phyloP scores from a whole-genome alignment of 2,113 vertebrate genomes.

The Nyctereutes procyonoides region DNA sequence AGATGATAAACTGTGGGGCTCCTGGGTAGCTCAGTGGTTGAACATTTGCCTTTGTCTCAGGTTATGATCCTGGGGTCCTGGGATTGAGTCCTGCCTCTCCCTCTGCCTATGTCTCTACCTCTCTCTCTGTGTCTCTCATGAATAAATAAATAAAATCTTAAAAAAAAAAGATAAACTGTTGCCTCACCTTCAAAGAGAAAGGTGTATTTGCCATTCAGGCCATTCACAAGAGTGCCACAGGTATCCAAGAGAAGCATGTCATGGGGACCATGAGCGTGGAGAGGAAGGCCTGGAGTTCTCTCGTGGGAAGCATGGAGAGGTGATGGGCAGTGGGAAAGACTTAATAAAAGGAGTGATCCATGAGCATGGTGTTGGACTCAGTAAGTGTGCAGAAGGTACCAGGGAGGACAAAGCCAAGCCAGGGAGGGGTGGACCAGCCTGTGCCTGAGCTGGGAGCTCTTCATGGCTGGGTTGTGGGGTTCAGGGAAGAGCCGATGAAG shows the following conservation, averaged over 20 bases:
- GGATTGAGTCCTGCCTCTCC: too few species aligned
- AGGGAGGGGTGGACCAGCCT: background rate
- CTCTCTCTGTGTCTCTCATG: too few species aligned
- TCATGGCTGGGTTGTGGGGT: background rate
- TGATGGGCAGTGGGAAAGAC: background rate
- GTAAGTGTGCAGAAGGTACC: background rate
- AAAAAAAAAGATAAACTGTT: background rate
- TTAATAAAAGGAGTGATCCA: background rate
- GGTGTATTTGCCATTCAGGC: background rate
- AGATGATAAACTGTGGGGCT: background rate
- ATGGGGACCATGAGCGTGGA: fast-evolving
- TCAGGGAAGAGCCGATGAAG: background rate
- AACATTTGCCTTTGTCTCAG: too few species aligned
- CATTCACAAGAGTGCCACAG: too few species aligned
- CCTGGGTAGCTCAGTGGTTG: too few species aligned
- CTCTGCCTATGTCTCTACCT: too few species aligned
- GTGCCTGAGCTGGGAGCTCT: background rate
- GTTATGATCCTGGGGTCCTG: too few species aligned
- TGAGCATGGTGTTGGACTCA: background rate
- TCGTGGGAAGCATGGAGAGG: fast-evolving
- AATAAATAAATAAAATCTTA: too few species aligned
- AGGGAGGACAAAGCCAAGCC: background rate
- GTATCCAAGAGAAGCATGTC: background rate
- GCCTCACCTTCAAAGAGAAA: background rate
- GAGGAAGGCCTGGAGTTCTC: background rate